Base-by-base conservation (phyloP, 2,113 vertebrate genomes). In the Xiphophorus hellerii region DNA sequence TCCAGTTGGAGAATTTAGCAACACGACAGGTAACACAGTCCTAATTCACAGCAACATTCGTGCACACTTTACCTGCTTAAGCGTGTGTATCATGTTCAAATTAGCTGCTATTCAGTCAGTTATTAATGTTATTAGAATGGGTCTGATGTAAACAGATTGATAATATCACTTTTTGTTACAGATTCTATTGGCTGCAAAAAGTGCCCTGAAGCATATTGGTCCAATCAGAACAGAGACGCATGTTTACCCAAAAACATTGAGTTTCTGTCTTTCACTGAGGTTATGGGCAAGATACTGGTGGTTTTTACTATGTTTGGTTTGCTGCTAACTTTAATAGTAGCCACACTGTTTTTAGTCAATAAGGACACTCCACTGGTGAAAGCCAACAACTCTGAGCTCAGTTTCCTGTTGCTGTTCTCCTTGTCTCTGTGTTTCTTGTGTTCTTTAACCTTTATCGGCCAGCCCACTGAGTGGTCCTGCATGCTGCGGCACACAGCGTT, bases 301-400 rank as follows among this genome's bases (percentile, higher is more conserved):
- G 80, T 90, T 84, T 92, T 93, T 42, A 91, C 91, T 74, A 68
- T 93, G 71, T 85, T 91, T 62, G 93, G 92, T 58, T 81, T 87
- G 5, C 25, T 86, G 5, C 82, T 93, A 10, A 93, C 91, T 33
- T 42, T 87, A 3, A 75, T 76, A 66, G 83, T 91, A 17, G 81
- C 86, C 3, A 72, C 73, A 58, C 31, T 93, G 7, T 94, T 93
- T 60, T 71, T 90, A 4, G 74, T 82, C 15, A 80, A 94, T 66
- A 94, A 88, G 64, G 83, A 93, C 11, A 91, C 92, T 27, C 93
- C 93, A 0, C 33, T 94, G 10, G 92, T 94, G 7, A 92, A 69
- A 39, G 93, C 93, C 28, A 94, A 93, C 77, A 94, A 94, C 81
- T 93, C 93, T 29, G 92, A 94, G 81, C 73, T 94, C 73, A 94